Evolutionary conservation across 2,888 invertebrate species (phyloP), one percentile per base, ranked within the genome.

Genomic region (Heteropelma amictum): DNA sequence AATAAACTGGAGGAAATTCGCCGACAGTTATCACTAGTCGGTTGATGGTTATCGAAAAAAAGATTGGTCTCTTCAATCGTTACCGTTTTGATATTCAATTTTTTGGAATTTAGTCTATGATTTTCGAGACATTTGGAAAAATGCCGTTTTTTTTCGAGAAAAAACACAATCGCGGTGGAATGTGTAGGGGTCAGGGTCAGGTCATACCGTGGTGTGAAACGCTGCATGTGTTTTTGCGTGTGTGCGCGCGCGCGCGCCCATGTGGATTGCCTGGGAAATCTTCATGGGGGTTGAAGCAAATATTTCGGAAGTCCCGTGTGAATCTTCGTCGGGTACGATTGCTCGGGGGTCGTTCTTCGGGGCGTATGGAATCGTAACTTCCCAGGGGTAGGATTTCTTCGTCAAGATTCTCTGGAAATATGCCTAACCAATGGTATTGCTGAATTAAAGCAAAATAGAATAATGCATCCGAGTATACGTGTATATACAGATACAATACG

Each of bases 271-370:
- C 71, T 63, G 63, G 75, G 71, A 68, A 75, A 75, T 56, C 56
- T 67, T 61, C 14, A 63, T 54, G 58, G 53, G 67, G 56, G 47
- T 68, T 40, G 56, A 12, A 23, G 42, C 40, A 54, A 40, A 71
- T 61, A 61, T 38, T 53, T 67, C 47, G 38, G 51, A 75, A 75
- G 56, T 61, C 61, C 71, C 75, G 71, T 75, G 75, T 75, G 75
- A 75, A 71, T 75, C 56, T 49, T 63, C 61, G 58, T 67, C 71
- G 75, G 71, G 67, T 38, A 38, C 33, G 45, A 33, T 67, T 21
- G 19, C 26, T 23, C 30, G 68, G 68, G n/a, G 58, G 49, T 67
- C 4, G n/a, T 49, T 54, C 26, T n/a, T 28, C 17, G 63, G 51
- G 63, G 51, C 49, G 28, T 40, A 28, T 23, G 42, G 42, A 64